These are phyloP conservation scores for Opisthocomus hoazin DNA, from an alignment of 2,113 vertebrate genomes.

Conservation along the genomic window DNA sequence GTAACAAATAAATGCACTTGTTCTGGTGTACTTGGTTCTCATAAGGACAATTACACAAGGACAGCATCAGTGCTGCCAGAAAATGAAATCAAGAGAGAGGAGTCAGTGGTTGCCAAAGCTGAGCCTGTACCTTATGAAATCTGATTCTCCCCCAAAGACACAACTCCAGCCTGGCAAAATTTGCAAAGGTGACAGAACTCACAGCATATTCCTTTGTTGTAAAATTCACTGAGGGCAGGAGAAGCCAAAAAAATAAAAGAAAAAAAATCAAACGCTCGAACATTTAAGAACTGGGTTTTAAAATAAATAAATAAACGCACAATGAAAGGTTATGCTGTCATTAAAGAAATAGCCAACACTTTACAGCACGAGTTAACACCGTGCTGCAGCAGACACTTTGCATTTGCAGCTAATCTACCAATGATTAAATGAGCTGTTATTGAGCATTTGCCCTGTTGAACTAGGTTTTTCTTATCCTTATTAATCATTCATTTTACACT, in stretches of 20 bases:
- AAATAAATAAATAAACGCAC: constrained; percentile 5
- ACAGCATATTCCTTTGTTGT: rapidly evolving
- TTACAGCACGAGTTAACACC: background rate
- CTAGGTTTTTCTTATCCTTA: constrained; percentile 62
- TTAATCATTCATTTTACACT: constrained; percentile 65
- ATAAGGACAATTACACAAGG: constrained; percentile 40
- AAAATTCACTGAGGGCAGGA: background rate
- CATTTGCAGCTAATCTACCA: constrained; percentile 60
- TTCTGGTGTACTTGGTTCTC: background rate
- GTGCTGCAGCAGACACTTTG: constrained; percentile 4
- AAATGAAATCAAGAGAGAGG: constrained; percentile 35
- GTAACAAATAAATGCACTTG: background rate
- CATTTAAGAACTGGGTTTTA: background rate
- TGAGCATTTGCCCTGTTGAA: constrained; percentile 68
- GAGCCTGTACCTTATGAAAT: constrained; percentile 26
- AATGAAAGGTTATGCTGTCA: background rate
- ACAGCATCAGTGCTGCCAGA: constrained; percentile 14
- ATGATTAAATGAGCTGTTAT: constrained; percentile 68
- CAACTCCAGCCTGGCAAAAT: background rate
- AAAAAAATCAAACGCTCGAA: background rate
- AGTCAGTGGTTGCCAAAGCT: constrained; percentile 3
- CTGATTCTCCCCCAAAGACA: constrained; percentile 6
- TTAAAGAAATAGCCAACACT: constrained; percentile 12
- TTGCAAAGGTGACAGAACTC: constrained; percentile 22
- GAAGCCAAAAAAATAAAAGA: background rate